These are phyloP conservation scores for Tamias sibiricus DNA, from an alignment of 2,113 vertebrate genomes.

Conservation along the genomic window DNA sequence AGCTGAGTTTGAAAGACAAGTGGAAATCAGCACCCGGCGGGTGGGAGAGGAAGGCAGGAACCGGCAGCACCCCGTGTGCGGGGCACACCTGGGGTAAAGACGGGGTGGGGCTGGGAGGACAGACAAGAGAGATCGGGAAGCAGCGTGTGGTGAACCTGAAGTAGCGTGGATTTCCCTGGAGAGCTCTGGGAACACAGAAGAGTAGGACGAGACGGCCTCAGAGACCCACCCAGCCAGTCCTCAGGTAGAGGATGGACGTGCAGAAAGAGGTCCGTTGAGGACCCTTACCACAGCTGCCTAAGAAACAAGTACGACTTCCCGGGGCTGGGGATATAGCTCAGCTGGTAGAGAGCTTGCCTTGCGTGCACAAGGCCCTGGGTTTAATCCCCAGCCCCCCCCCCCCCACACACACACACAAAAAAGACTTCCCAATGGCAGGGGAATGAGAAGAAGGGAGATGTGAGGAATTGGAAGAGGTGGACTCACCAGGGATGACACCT, in stretches of 20 bases:
- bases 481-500: too few relatives aligned
- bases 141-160: neutral
- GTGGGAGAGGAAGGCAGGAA: neutral
- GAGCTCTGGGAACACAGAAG: neutral
- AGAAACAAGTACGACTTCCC: neutral
- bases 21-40: neutral
- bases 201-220: neutral
- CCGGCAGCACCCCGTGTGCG: rapidly evolving
- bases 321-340: too few relatives aligned
- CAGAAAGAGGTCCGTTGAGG: neutral
- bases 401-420: too few relatives aligned
- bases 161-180: neutral
- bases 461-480: neutral
- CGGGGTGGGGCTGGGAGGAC: neutral
- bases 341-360: too few relatives aligned
- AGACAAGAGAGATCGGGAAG: neutral
- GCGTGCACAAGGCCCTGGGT: too few relatives aligned
- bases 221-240: neutral
- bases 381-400: too few relatives aligned
- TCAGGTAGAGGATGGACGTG: neutral
- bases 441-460: neutral
- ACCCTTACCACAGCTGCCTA: neutral
- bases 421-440: too few relatives aligned
- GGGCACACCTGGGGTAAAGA: neutral
- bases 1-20: neutral